Evolutionary conservation across 2,888 invertebrate species (phyloP), one percentile per base, ranked within the genome.

Genomic region (Oithona nana): DNA sequence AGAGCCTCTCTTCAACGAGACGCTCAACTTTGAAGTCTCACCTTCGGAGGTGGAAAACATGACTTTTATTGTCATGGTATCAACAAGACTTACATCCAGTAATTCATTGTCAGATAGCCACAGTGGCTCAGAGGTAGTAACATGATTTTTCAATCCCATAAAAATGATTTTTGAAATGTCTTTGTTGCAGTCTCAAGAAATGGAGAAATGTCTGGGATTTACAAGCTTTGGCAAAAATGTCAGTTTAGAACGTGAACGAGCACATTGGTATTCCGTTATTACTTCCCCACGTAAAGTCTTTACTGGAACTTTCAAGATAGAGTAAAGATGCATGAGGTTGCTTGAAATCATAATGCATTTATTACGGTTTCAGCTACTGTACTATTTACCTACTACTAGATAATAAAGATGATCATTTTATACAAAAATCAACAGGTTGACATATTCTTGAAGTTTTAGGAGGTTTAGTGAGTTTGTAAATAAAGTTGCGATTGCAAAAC

Each of bases 1-100:
- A n/a, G 70, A 71, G 16, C 73, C 74, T 2, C 72, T 73, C 61
- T 75, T 74, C 66, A 74, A 75, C 64, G 75, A 76, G 66, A 74
- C 73, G 1, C 67, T 76, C 13, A 74, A 74, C 1, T 75, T 76
- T 66, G 74, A 75, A 65, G 66, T 76, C 31, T 68, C 71, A 28
- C 68, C 68, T 39, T 67, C 69, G 64, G 73, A 75, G 65, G 68
- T 75, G 24, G 75, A 75, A 63, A 68, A 67, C 3, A 70, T 73
- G 13, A 72, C 73, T 64, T 73, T 75, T 66, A 68, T 75, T 6
- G 68, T 74, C 39, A 69, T 72, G 16, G 66, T 74, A 71, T 64
- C 72, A 68, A 65, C 73, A 71, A 48, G 28, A 30, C 57, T 52
- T 11, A 28, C 56, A 2, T 29, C 57, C 1, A 30, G 28, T 3